These are phyloP conservation scores for Amblyraja radiata DNA, from an alignment of 2,797 vertebrate species.

Conservation along the genomic window DNA sequence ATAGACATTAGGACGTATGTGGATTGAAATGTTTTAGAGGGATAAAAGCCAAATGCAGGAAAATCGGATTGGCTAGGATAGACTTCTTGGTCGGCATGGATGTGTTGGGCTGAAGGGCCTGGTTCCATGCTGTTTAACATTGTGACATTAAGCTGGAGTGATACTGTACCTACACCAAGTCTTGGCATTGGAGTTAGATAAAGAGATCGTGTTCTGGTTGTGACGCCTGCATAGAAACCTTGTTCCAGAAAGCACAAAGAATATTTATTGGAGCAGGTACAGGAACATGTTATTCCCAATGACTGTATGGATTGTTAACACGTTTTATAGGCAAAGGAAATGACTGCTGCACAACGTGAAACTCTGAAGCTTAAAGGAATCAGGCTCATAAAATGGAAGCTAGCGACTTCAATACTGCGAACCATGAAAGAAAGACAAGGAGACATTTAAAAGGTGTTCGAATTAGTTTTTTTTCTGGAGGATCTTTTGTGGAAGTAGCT, in stretches of 20 bases:
- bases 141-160: background rate
- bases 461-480: background rate
- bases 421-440: background rate
- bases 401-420: background rate
- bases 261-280: background rate
- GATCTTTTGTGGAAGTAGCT: background rate
- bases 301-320: background rate
- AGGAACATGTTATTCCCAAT: background rate
- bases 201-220: background rate
- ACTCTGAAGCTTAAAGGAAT: background rate
- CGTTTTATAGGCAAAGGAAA: background rate
- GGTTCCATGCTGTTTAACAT: background rate
- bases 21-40: no score
- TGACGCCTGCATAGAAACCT: background rate
- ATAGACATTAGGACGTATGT: no score
- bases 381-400: background rate
- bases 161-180: background rate
- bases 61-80: no score
- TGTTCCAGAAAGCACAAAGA: background rate
- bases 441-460: constrained; percentile 10
- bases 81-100: no score
- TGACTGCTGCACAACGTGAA: no score
- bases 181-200: background rate
- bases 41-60: no score
- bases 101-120: no score